Conservation (phyloP, 2,113 vertebrate species). For the Polypterus senegalus region DNA sequence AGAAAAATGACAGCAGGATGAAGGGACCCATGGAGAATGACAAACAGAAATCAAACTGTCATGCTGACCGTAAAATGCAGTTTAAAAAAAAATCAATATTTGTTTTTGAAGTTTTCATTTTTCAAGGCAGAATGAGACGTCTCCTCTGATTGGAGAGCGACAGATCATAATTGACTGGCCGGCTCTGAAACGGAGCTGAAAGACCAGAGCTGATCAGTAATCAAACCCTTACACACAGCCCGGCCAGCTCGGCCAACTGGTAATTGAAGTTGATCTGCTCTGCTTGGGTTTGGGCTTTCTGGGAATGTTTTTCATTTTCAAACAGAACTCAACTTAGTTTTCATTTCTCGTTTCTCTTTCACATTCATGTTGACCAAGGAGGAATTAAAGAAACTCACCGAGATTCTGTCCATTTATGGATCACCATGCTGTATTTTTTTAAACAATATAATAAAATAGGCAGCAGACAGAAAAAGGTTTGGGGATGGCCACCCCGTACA, state of each 20-base stretch:
- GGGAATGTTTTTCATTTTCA: no score
- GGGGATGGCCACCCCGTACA: no score
- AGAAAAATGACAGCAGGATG: conserved; percentile 8
- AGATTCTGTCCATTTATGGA: background rate
- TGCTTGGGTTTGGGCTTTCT: no score
- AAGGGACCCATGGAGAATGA: conserved; percentile 25
- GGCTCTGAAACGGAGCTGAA: no score
- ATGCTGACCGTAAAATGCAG: no score
- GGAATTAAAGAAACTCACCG: background rate
- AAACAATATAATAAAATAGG: no score
- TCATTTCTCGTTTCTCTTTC: background rate
- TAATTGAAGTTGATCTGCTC: no score
- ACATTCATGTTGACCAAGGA: background rate
- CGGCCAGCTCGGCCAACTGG: no score
- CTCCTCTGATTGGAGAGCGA: conserved; percentile 23
- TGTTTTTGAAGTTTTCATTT: conserved; percentile 52
- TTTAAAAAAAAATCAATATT: conserved; percentile 34
- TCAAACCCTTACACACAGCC: no score
- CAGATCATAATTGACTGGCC: conserved; percentile 2
- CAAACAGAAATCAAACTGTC: conserved; percentile 19
- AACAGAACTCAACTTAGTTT: background rate
- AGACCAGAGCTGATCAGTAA: no score
- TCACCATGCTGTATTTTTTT: no score
- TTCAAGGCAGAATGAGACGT: conserved; percentile 26
- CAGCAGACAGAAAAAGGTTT: no score